These are phyloP conservation scores for Plebejus argus DNA, from an alignment of 2,888 invertebrate genomes.

Conservation along the genomic window DNA sequence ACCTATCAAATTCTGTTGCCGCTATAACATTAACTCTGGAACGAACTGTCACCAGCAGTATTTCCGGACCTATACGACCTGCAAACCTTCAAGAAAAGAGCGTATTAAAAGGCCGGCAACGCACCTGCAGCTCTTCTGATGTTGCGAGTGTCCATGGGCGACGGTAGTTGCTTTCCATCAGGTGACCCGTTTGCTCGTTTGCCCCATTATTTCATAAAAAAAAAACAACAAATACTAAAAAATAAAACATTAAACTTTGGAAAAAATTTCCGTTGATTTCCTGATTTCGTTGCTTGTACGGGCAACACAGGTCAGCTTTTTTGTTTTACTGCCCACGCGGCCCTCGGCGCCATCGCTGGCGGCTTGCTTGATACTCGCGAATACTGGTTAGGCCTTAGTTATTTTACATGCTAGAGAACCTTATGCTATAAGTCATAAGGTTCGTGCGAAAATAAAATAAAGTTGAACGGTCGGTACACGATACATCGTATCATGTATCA, in stretches of 20 bases:
- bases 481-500: constrained; percentile 10
- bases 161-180: no score
- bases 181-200: no score
- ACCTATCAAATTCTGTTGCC: no score
- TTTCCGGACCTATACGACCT: no score
- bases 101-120: no score
- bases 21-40: no score
- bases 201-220: no score
- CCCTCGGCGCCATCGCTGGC: constrained; percentile 13
- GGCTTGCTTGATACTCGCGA: constrained; percentile 2
- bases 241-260: not conserved
- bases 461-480: not conserved
- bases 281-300: not conserved
- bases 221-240: no score
- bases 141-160: no score
- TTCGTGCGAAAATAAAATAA: not conserved
- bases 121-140: no score
- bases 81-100: no score
- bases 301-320: not conserved
- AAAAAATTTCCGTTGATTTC: not conserved
- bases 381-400: not conserved
- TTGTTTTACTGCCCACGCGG: not conserved
- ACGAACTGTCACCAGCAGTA: no score
- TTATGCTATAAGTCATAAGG: not conserved
- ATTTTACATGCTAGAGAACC: not conserved